Evolutionary conservation across 1,140 invertebrate genomes (phyloP).

Genomic region (Drosophila bocqueti): DNA sequence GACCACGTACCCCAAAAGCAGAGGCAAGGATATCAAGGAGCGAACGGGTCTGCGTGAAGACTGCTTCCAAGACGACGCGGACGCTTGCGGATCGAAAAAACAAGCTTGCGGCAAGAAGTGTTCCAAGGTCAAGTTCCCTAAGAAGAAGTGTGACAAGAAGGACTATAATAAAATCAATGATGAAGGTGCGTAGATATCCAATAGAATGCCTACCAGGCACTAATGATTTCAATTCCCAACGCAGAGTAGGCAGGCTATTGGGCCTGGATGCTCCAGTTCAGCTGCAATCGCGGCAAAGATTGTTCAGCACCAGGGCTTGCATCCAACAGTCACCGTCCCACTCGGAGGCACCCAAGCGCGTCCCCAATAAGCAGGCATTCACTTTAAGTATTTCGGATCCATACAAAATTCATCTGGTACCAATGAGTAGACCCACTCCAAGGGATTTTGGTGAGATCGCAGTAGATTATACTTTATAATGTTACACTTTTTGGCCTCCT

Average conservation of each 20-base stretch:
- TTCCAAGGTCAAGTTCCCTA: slow-evolving; percentile 28
- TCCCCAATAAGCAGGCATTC: neutral
- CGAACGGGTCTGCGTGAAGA: slow-evolving; percentile 37
- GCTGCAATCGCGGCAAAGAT: slow-evolving; percentile 7
- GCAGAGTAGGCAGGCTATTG: slow-evolving; percentile 22
- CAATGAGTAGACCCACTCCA: slow-evolving; percentile 17
- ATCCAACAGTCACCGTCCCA: neutral
- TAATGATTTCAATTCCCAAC: slow-evolving; percentile 5
- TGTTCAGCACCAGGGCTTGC: neutral
- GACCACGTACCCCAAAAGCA: slow-evolving; percentile 15
- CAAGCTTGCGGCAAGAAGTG: slow-evolving; percentile 24
- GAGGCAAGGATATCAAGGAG: slow-evolving; percentile 43
- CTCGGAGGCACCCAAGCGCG: too few species aligned
- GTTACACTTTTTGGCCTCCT: neutral
- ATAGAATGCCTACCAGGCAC: neutral
- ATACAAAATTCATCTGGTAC: slow-evolving; percentile 45
- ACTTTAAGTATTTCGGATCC: slow-evolving; percentile 34
- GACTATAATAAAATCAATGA: too few species aligned
- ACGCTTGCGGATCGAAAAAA: slow-evolving; percentile 1
- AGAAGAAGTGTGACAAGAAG: slow-evolving; percentile 44
- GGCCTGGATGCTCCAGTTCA: neutral
- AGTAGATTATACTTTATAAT: neutral
- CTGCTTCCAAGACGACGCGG: slow-evolving; percentile 6
- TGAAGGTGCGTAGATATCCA: slow-evolving; percentile 16
- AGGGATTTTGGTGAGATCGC: slow-evolving; percentile 51